Evolutionary conservation across 1,140 invertebrate species (phyloP).

Genomic region (Phortica variegata): DNA sequence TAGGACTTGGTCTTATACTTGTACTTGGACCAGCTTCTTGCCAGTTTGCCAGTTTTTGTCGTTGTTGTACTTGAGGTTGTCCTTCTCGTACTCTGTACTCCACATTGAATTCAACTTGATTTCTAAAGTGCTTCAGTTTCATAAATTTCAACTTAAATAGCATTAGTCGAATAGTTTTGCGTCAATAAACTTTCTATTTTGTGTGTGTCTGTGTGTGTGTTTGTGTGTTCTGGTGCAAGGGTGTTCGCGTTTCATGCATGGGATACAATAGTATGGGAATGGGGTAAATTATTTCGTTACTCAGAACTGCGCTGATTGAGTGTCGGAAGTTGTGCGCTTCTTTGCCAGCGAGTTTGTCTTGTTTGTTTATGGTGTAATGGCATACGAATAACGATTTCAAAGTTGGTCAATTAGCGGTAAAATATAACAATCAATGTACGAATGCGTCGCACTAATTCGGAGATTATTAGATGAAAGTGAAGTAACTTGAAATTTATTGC

Average conservation of each 20-base stretch:
- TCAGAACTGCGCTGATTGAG: conserved; percentile 22
- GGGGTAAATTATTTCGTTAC: conserved; percentile 10
- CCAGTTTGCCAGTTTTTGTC: conserved; percentile 2
- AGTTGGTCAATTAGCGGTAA: conserved; percentile 6
- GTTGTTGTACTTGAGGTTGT: background rate
- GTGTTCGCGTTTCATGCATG: background rate
- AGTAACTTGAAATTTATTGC: too few relatives aligned
- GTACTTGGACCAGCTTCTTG: background rate
- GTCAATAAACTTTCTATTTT: conserved; percentile 9
- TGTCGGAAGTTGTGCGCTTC: conserved; percentile 4
- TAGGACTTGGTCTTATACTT: conserved; percentile 11
- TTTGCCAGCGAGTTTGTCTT: too few relatives aligned
- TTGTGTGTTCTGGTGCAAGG: background rate
- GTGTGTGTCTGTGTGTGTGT: background rate
- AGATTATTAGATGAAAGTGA: background rate
- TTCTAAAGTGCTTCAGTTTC: conserved; percentile 27
- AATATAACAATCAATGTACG: too few relatives aligned
- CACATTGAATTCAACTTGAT: conserved; percentile 28
- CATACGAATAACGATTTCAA: conserved; percentile 34
- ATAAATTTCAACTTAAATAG: conserved; percentile 37
- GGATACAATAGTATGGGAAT: background rate
- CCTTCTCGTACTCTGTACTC: too few relatives aligned
- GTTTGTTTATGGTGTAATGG: background rate
- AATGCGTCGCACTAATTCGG: too few relatives aligned
- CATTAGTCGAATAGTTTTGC: conserved; percentile 3